Conservation (phyloP, 1,140 invertebrate species). For the Micrasema minimum region DNA sequence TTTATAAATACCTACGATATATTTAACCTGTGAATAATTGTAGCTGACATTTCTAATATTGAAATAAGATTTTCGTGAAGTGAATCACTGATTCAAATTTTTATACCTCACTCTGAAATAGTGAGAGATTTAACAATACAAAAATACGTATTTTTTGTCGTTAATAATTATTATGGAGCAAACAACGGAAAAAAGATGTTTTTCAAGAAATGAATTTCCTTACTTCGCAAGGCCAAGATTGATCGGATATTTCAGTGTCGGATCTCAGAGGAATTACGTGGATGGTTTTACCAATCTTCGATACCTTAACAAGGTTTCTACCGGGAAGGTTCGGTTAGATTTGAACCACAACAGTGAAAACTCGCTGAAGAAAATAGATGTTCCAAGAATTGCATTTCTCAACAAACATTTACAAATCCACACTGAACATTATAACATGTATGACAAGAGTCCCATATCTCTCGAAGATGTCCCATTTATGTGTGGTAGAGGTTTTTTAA, state of each 20-base stretch:
- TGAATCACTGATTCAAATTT: too few relatives aligned
- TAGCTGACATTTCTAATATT: too few relatives aligned
- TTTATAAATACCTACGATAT: too few relatives aligned
- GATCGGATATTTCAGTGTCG: constrained; percentile 42
- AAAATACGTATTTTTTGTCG: too few relatives aligned
- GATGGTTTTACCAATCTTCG: constrained; percentile 17
- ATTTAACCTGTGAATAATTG: too few relatives aligned
- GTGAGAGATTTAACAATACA: too few relatives aligned
- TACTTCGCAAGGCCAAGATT: constrained; percentile 14
- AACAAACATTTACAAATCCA: constrained; percentile 8
- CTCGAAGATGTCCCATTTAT: constrained; percentile 70
- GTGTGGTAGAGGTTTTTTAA: constrained; percentile 77
- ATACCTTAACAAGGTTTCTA: constrained; percentile 7
- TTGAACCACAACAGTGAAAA: constrained; percentile 16
- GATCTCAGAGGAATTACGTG: constrained; percentile 22
- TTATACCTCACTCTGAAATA: too few relatives aligned
- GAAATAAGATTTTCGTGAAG: too few relatives aligned
- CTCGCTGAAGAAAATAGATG: background rate
- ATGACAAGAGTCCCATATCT: constrained; percentile 46
- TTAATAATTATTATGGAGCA: too few relatives aligned
- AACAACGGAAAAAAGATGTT: constrained; percentile 15
- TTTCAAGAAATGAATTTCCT: background rate
- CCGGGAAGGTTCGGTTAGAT: constrained; percentile 5
- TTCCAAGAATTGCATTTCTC: background rate
- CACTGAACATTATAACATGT: background rate